Evolutionary conservation across 2,113 vertebrate genomes (phyloP), one percentile per base, ranked within the genome.

Genomic region (Chunga burmeisteri): DNA sequence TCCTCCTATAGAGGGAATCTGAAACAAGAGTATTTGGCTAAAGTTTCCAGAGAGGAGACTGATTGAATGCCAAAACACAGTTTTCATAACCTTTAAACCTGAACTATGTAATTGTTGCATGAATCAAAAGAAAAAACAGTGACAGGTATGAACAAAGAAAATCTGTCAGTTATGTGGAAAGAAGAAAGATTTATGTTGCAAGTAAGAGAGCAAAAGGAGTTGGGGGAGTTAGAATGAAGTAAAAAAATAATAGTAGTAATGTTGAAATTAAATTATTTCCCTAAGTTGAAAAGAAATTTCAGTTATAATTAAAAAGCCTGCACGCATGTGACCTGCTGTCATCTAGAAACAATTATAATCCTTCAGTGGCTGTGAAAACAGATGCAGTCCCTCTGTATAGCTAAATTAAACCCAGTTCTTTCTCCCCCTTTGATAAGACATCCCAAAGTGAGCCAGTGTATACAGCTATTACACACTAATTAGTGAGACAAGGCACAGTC

Each of bases 251-350:
- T 80, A 80, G 82, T 67, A 96, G 59, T 94, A 97, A 94, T 42
- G 12, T 47, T 95, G 93, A 97, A 97, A 98, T 96, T 67, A 97
- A 97, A 97, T 91, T 96, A 94, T 96, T 95, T 97, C 95, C 96
- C 95, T 84, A 95, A 96, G 89, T 96, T 96, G 96, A 95, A 97
- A 96, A 93, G 96, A 95, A 63, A 97, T 93, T 97, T 94, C 91
- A 46, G 55, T 91, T 96, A 93, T 97, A 98, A 98, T 98, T 98
- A 98, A 98, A 97, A 96, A 98, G 94, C 93, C 42, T 53, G 59
- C 90, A 93, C 29, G 2, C 92, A 27, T 58, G 78, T 84, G 94
- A 97, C 96, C 96, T 91, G 53, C 97, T 96, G 97, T 97, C 97
- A 97, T 96, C 72, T 93, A 96, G 93, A 90, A 62, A 87, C 68